Evolutionary conservation across 37 sponge, comb jelly and placozoan species (phyloP), one percentile per base, ranked within the genome.

Genomic region (Axinella damicornis): DNA sequence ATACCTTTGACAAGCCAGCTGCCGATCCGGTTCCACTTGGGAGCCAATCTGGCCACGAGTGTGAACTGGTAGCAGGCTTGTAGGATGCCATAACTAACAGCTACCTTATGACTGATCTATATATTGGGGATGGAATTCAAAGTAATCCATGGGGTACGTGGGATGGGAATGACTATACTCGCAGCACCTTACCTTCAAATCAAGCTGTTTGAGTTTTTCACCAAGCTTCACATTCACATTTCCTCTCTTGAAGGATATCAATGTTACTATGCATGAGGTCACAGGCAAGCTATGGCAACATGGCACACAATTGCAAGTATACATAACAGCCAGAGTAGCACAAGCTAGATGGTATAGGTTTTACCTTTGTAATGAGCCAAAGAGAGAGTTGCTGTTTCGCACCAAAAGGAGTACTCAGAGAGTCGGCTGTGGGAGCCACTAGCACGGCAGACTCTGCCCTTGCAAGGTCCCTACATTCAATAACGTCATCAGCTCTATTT

Each of bases 21-120:
- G 46, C 69, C 53, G 19, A 92, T 65, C 14, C 21, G 24, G 71
- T 95, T 95, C 96, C 96, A 95, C 58, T 95, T 92, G 6, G 96
- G 96, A 83, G 93, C 82, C 57, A 95, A 85, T 25, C 96, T 59
- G 35, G 93, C 90, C 21, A 61, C 84, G 22, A 83, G 60, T 32
- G 92, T 88, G 78, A 91, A 95, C 62, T 64, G 66, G 53, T 89
- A 91, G 75, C 92, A 95, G 1, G 84, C 37, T 56, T 83, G 74
- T 4, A 83, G 62, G 27, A 82, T 34, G 18, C 30, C 38, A 19
- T 72, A 36, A 22, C 30, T 72, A 32, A 82, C 25, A 9, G 28
- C 30, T 19, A 82, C 82, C 31, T 39, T 79, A 0, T 53, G 12
- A 9, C 65, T 65, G 21, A 66, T 24, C 67, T 66, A 60, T 4